phyloP scores from a whole-genome alignment of 2,888 invertebrate species.

The Scotopteryx bipunctaria region DNA sequence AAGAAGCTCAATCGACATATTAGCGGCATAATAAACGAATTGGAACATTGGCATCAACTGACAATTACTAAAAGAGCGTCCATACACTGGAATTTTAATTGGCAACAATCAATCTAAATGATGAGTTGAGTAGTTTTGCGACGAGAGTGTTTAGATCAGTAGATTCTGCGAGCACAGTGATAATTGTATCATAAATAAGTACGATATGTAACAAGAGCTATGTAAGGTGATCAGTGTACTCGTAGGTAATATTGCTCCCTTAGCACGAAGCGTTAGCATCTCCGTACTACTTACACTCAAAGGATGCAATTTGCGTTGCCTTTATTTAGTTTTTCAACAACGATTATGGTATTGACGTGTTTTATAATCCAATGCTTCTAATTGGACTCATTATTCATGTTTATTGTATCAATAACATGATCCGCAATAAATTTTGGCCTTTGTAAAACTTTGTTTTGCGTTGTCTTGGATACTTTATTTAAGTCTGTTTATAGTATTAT shows the following conservation, averaged over 20 bases:
- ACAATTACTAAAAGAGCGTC: conserved; percentile 51
- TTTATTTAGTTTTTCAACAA: conserved; percentile 12
- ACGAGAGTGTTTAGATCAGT: conserved; percentile 36
- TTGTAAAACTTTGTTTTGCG: conserved; percentile 1
- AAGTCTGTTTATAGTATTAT: background rate
- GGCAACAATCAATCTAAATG: conserved; percentile 44
- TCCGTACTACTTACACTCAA: conserved; percentile 11
- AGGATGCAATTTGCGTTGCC: conserved; percentile 17
- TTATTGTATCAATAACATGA: conserved; percentile 20
- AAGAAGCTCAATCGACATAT: conserved; percentile 14
- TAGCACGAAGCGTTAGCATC: conserved; percentile 14
- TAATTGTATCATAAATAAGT: conserved; percentile 47
- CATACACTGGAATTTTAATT: conserved; percentile 45
- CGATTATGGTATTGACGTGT: conserved; percentile 12
- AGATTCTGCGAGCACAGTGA: conserved; percentile 38
- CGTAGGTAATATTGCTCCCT: conserved; percentile 31
- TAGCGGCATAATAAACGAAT: conserved; percentile 25
- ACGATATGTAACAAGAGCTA: conserved; percentile 51
- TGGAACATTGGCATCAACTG: conserved; percentile 30
- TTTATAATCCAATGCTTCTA: conserved; percentile 17
- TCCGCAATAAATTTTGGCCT: conserved; percentile 15
- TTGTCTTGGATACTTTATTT: background rate
- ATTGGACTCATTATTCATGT: conserved; percentile 18
- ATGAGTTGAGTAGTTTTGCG: conserved; percentile 50
- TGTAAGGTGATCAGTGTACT: conserved; percentile 47